Evolutionary conservation across 1,140 invertebrate species (phyloP).

Genomic region (Monomorium pharaonis): DNA sequence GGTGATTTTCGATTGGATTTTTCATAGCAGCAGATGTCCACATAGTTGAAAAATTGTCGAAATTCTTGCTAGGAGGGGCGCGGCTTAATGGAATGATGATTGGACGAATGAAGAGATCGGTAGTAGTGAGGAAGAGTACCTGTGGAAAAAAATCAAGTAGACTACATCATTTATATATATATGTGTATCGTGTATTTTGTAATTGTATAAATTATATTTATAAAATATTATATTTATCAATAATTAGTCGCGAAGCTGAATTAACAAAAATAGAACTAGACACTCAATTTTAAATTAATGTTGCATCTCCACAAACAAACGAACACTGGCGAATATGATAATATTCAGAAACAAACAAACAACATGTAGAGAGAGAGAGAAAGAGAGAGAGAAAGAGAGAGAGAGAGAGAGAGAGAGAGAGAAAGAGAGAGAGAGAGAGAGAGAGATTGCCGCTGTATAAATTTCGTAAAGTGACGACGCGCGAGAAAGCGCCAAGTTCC

Average conservation of each 20-base stretch:
- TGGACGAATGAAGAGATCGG: constrained; percentile 80
- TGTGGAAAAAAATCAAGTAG: constrained; percentile 70
- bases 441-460: constrained; percentile 29
- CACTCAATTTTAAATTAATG: constrained; percentile 10
- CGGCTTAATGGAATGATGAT: constrained; percentile 83
- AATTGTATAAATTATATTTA: constrained; percentile 22
- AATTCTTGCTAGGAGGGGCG: constrained; percentile 78
- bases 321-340: not conserved
- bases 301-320: not conserved
- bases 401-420: too few relatives aligned
- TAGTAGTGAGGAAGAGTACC: constrained; percentile 77
- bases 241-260: not conserved
- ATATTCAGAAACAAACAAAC: constrained; percentile 1
- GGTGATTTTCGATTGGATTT: constrained; percentile 67
- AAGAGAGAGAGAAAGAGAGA: too few relatives aligned
- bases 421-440: too few relatives aligned
- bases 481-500: not conserved
- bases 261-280: constrained; percentile 1
- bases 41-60: constrained; percentile 70
- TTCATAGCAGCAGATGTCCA: constrained; percentile 76
- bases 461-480: not conserved
- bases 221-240: not conserved
- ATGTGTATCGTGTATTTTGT: constrained; percentile 1
- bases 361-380: constrained; percentile 1
- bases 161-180: not conserved